Evolutionary conservation across 2,113 vertebrate species (phyloP), one percentile per base, ranked within the genome.

Genomic region (Acinonyx jubatus): DNA sequence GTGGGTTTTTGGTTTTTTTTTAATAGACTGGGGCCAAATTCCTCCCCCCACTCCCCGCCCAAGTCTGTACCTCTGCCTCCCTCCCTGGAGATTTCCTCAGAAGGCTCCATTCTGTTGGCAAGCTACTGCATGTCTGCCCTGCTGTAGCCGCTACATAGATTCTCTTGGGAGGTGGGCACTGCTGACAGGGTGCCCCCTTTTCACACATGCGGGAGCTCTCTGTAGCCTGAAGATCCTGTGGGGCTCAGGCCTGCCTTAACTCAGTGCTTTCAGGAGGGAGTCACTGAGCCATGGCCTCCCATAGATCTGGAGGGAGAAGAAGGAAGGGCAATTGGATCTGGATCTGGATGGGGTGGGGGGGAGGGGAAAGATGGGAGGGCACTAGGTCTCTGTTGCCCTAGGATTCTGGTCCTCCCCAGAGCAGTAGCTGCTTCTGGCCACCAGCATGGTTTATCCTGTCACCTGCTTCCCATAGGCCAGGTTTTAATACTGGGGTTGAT

Each of bases 21-120:
- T 76, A 89, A 61, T 61, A 8, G 57, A 61, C 21, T 61, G 21
- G 95, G 94, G 98, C 97, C 98, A 98, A 98, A 95, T 97, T 57
- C 91, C 18, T 2, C 96, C 85, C 96, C 86, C 95, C 87, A 69
- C 96, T 96, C 21, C 57, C 57, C 7, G 7, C 93, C 85, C 76
- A 83, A 16, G 33, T 81, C 76, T 66, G 73, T 71, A 91, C 38
- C 36, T 95, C 48, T 84, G 84, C 57, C 80, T 71, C 55, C 38
- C 45, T 69, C 71, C 50, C n/a, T 91, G 61, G 79, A 50, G 45
- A 88, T 76, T 95, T 96, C 91, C 81, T 96, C 89, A 50, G 33
- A 61, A 78, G 81, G 63, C 36, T 91, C 57, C 66, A 36, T 0
- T 16, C 33, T 65, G 41, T 23, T 15, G 55, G 61, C 71, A 50